phyloP scores from a whole-genome alignment of 1,140 invertebrate genomes.

The Oryctes rhinoceros region DNA sequence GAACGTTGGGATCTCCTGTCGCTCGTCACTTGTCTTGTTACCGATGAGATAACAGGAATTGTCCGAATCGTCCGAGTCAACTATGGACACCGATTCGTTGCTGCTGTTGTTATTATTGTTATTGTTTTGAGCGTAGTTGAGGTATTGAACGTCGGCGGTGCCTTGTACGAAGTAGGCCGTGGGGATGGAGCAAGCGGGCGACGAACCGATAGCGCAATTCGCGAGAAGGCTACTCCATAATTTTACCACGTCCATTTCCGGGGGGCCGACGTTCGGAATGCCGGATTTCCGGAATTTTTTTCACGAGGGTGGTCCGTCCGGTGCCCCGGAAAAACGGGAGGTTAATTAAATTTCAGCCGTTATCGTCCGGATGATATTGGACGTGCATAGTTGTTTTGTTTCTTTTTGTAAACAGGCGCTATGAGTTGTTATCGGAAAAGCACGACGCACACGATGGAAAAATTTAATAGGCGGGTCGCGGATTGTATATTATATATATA shows the following conservation, averaged over 20 bases:
- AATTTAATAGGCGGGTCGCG: not conserved
- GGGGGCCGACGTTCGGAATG: not conserved
- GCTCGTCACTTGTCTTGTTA: not conserved
- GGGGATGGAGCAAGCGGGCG: slow-evolving; percentile 21
- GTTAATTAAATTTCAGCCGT: slow-evolving; percentile 25
- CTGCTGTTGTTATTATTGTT: not conserved
- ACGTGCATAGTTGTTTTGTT: slow-evolving; percentile 30
- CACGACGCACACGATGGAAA: slow-evolving; percentile 24
- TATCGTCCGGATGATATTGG: slow-evolving; percentile 31
- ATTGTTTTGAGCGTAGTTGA: slow-evolving; percentile 17
- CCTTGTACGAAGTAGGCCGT: slow-evolving; percentile 47
- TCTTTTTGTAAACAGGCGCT: slow-evolving; percentile 40
- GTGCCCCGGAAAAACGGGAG: slow-evolving; percentile 9
- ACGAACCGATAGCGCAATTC: slow-evolving; percentile 32
- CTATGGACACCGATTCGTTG: slow-evolving; percentile 17
- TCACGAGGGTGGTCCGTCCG: not conserved
- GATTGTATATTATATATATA: not conserved
- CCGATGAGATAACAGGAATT: not conserved
- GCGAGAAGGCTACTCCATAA: slow-evolving; percentile 39
- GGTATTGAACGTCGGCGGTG: slow-evolving; percentile 32
- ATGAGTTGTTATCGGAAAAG: slow-evolving; percentile 32
- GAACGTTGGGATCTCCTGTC: not conserved
- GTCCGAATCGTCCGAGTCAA: slow-evolving; percentile 21
- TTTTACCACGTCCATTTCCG: slow-evolving; percentile 43
- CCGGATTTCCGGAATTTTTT: not conserved